Conservation (phyloP, 30 jellyfish, hydroid and myxozoan genomes). For the Chironex yamaguchii region DNA sequence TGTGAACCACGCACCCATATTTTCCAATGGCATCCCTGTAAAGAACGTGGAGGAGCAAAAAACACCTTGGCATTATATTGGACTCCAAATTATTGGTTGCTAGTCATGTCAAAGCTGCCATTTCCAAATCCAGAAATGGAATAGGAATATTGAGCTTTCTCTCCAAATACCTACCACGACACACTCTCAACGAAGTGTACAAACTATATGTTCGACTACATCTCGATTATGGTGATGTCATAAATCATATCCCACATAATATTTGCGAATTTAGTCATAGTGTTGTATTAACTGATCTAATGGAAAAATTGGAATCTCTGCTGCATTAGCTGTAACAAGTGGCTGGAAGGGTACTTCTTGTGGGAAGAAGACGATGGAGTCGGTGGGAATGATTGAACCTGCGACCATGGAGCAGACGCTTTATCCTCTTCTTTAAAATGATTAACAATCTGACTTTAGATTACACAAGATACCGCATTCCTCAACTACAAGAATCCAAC, state of each 20-base stretch:
- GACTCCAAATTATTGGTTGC: conserved; percentile 32
- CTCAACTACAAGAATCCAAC: too few relatives aligned
- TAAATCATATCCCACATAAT: not conserved
- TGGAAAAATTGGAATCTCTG: conserved; percentile 48
- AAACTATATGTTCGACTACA: too few relatives aligned
- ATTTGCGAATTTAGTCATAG: conserved; percentile 7
- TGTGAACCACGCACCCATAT: not conserved
- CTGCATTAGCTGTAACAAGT: conserved; percentile 23
- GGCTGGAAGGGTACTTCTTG: conserved; percentile 67
- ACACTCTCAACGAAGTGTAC: conserved; percentile 23
- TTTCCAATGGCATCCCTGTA: conserved; percentile 1
- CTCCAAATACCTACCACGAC: conserved; percentile 23
- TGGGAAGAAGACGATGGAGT: too few relatives aligned
- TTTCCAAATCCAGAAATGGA: conserved; percentile 12
- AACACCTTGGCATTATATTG: conserved; percentile 53
- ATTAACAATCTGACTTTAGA: too few relatives aligned
- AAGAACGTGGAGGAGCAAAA: conserved; percentile 27
- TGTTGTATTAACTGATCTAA: not conserved
- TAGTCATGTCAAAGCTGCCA: conserved; percentile 19
- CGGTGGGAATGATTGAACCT: too few relatives aligned
- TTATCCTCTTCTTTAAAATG: too few relatives aligned
- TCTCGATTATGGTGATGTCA: conserved; percentile 2
- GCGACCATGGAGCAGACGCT: too few relatives aligned
- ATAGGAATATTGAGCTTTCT: conserved; percentile 8
- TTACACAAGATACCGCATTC: too few relatives aligned